phyloP scores from a whole-genome alignment of 2,113 vertebrate genomes.

The Chionis minor region DNA sequence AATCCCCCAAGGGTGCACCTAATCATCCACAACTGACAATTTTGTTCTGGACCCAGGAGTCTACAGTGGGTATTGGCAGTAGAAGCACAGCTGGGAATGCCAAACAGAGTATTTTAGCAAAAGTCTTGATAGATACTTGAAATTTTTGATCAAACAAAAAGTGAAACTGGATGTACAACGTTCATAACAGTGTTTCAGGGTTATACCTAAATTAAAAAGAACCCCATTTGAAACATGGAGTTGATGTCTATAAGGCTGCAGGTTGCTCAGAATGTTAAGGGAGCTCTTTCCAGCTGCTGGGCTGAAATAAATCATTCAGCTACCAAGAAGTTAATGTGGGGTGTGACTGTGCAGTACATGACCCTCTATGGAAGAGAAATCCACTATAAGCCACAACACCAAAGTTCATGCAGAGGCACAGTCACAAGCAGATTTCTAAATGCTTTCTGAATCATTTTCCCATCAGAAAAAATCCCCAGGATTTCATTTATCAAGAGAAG shows the following conservation, averaged over 20 bases:
- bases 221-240: neutral
- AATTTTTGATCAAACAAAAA: neutral
- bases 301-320: neutral
- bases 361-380: neutral
- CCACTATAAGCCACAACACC: neutral
- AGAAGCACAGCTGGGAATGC: neutral
- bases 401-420: neutral
- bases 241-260: neutral
- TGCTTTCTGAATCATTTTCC: neutral
- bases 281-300: neutral
- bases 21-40: neutral
- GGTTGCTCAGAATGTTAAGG: neutral
- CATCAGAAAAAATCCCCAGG: neutral
- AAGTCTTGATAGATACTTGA: neutral
- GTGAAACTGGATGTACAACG: neutral
- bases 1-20: neutral
- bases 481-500: neutral
- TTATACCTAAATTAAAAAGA: neutral
- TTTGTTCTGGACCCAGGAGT: neutral
- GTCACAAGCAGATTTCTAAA: neutral
- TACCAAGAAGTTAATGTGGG: neutral
- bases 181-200: neutral
- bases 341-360: fast-evolving
- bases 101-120: neutral
- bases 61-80: neutral